Percentiles rank a stretch among this genome's conserved stretches.
Evolutionary conservation across 35 echinoderm and acorn worm genomes (phyloP).

Genomic region (Heliocidaris erythrogramma): DNA sequence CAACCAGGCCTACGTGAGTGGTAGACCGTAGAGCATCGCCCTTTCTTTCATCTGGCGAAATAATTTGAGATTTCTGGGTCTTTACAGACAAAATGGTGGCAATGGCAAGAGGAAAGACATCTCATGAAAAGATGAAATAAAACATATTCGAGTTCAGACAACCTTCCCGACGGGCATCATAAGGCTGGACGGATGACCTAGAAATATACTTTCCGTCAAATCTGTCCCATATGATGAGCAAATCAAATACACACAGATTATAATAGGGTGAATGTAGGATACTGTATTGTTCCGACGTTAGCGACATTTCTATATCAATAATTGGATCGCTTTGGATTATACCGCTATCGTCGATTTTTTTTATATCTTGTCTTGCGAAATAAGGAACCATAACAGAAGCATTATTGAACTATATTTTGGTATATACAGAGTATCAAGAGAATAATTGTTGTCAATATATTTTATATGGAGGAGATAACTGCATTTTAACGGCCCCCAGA

Average conservation of each 20-base stretch:
- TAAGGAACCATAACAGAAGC: too few relatives aligned
- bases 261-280: neutral
- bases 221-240: conserved; percentile 8
- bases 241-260: neutral
- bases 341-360: too few relatives aligned
- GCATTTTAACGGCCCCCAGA: too few relatives aligned
- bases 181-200: neutral
- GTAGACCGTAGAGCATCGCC: neutral
- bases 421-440: too few relatives aligned
- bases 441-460: too few relatives aligned
- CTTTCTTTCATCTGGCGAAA: neutral
- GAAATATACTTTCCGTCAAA: neutral
- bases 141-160: neutral
- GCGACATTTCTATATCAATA: neutral
- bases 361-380: too few relatives aligned
- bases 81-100: neutral
- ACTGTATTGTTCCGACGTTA: neutral
- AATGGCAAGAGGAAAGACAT: neutral
- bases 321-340: too few relatives aligned
- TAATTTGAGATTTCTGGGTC: neutral
- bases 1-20: neutral
- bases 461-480: too few relatives aligned
- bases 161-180: neutral
- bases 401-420: too few relatives aligned
- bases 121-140: neutral